A percentile compares a stretch with the other conserved stretches of the same genome.
Conservation (phyloP, 2,797 vertebrate genomes). For the Sebastes cheni region DNA sequence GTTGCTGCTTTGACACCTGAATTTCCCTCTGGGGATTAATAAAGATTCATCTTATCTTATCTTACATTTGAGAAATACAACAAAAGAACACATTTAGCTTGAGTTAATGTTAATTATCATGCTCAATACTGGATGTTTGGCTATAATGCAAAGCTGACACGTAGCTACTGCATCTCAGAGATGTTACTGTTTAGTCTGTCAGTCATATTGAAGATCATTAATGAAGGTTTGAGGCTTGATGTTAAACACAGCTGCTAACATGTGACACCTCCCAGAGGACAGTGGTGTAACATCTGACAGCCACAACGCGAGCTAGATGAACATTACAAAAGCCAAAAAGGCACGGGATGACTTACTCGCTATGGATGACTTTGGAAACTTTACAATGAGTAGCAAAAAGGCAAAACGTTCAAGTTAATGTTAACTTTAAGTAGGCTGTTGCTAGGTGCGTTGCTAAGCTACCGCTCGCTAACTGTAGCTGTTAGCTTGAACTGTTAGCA, state of each 20-base stretch:
- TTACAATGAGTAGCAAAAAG: not conserved
- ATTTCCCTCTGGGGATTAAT: too few species aligned
- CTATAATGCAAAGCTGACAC: not conserved
- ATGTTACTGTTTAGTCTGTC: not conserved
- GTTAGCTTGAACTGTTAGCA: not conserved
- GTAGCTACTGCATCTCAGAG: too few species aligned
- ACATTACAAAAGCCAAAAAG: not conserved
- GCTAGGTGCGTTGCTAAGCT: too few species aligned
- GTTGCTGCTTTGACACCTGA: too few species aligned
- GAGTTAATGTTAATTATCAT: too few species aligned
- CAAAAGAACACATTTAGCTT: not conserved
- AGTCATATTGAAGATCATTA: too few species aligned
- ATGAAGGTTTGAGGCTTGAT: not conserved
- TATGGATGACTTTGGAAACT: rapidly evolving
- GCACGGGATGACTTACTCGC: rapidly evolving
- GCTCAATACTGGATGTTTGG: not conserved
- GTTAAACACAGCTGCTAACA: not conserved
- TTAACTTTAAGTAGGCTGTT: too few species aligned
- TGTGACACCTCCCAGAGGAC: not conserved
- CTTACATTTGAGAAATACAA: not conserved
- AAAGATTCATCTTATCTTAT: too few species aligned
- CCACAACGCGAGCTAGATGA: not conserved
- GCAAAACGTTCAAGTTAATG: not conserved
- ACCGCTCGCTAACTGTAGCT: not conserved
- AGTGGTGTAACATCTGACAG: not conserved